Evolutionary conservation across 2,888 invertebrate genomes (phyloP).

Genomic region (Baronia brevicornis): DNA sequence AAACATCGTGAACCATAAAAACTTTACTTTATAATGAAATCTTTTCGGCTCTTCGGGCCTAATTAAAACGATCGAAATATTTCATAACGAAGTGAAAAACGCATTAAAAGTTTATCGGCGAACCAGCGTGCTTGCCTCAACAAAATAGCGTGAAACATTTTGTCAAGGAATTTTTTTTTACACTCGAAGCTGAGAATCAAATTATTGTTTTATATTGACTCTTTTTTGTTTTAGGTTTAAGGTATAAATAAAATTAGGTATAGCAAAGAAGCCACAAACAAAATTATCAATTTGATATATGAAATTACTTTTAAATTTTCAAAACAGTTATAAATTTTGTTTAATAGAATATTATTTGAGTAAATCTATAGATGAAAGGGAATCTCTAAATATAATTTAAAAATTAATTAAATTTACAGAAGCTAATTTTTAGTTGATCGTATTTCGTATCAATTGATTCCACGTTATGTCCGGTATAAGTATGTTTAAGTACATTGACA

Average conservation of each 20-base stretch:
- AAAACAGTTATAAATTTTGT: neutral
- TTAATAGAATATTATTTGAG: neutral
- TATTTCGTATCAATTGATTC: too few species aligned
- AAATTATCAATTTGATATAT: too few species aligned
- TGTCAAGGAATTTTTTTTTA: slow-evolving; percentile 17
- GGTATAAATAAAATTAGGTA: too few species aligned
- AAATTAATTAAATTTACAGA: too few species aligned
- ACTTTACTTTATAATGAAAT: slow-evolving; percentile 35
- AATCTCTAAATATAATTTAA: too few species aligned
- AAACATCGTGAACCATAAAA: slow-evolving; percentile 31
- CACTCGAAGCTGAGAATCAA: slow-evolving; percentile 13
- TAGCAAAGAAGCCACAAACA: too few species aligned
- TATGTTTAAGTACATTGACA: too few species aligned
- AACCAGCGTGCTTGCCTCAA: slow-evolving; percentile 23
- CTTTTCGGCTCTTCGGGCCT: slow-evolving; percentile 39
- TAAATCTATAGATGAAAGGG: too few species aligned
- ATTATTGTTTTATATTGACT: slow-evolving; percentile 10
- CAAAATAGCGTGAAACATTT: slow-evolving; percentile 29
- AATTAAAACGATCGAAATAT: slow-evolving; percentile 55
- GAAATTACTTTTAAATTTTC: neutral
- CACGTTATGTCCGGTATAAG: too few species aligned
- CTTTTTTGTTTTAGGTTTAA: too few species aligned
- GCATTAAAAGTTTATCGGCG: slow-evolving; percentile 57
- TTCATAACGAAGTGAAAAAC: slow-evolving; percentile 59
- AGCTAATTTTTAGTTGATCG: too few species aligned